Evolutionary conservation across 1,140 invertebrate species (phyloP).

Genomic region (Camponotus vicinus): DNA sequence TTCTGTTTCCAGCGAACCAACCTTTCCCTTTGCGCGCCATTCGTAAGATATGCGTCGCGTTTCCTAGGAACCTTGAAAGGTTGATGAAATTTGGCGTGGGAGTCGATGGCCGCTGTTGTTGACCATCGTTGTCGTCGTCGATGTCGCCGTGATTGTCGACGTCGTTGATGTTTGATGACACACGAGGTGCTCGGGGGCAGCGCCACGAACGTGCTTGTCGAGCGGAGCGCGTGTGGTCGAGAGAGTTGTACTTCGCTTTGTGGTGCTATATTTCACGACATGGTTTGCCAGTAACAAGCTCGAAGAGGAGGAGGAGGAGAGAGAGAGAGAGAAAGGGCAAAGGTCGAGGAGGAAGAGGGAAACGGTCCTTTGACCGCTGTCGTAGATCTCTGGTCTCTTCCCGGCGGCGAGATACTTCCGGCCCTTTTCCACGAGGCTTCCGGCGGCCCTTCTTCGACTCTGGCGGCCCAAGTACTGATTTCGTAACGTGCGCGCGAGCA

Average conservation of each 20-base stretch:
- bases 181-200: slow-evolving; percentile 34
- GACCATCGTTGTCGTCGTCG: slow-evolving; percentile 32
- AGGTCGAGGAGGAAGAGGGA: not conserved
- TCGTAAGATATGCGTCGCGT: slow-evolving; percentile 1
- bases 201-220: slow-evolving; percentile 35
- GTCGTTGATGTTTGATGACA: slow-evolving; percentile 60
- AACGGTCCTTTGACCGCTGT: slow-evolving; percentile 54
- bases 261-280: slow-evolving; percentile 52
- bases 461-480: not conserved
- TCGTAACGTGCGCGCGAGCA: slow-evolving; percentile 26
- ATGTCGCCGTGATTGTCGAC: slow-evolving; percentile 51
- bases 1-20: not conserved
- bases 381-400: slow-evolving; percentile 38
- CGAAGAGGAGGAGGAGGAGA: not conserved
- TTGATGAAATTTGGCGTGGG: slow-evolving; percentile 42
- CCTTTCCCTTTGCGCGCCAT: not conserved
- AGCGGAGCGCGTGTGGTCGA: slow-evolving; percentile 48
- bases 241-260: slow-evolving; percentile 60
- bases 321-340: slow-evolving; percentile 11
- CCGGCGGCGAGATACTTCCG: slow-evolving; percentile 48
- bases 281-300: slow-evolving; percentile 42
- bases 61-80: slow-evolving; percentile 28
- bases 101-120: slow-evolving; percentile 39
- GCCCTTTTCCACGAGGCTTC: slow-evolving; percentile 44
- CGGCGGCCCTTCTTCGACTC: slow-evolving; percentile 22